These are phyloP conservation scores for Salarias fasciatus DNA, from an alignment of 2,797 vertebrate species.

Conservation along the genomic window DNA sequence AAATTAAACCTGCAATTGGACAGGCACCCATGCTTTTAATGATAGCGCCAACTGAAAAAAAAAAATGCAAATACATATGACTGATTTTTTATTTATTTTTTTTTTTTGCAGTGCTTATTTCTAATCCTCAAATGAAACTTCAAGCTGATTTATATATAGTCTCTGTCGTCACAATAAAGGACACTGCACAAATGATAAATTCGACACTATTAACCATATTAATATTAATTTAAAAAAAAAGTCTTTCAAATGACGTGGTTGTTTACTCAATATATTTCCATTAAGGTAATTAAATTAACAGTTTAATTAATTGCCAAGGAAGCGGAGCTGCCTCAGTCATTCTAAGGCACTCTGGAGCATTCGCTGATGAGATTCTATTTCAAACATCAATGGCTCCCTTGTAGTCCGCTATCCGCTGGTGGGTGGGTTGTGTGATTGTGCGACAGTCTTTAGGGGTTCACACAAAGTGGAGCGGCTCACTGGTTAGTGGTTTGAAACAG, in stretches of 20 bases:
- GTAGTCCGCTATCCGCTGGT: conserved; percentile 6
- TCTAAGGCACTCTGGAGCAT: conserved; percentile 11
- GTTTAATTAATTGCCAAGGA: conserved; percentile 31
- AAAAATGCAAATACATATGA: conserved; percentile 4
- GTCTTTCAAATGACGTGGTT: conserved; percentile 16
- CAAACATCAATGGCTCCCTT: conserved; percentile 2
- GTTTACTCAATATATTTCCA: conserved; percentile 35
- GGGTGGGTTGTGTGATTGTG: not conserved
- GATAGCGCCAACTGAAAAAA: conserved; percentile 1
- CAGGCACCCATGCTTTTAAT: conserved; percentile 8
- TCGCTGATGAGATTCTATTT: conserved; percentile 25
- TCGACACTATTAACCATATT: too few species aligned
- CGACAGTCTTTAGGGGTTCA: conserved; percentile 19
- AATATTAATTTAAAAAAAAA: conserved; percentile 8
- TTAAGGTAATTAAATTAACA: conserved; percentile 35
- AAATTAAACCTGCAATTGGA: conserved; percentile 35
- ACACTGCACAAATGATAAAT: too few species aligned
- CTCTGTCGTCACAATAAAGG: too few species aligned
- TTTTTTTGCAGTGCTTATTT: not conserved
- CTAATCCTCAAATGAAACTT: not conserved
- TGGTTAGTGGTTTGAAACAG: conserved; percentile 13
- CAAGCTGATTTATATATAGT: conserved; percentile 3
- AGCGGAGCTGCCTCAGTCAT: conserved; percentile 15
- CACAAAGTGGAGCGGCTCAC: not conserved
- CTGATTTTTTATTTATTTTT: too few species aligned